Evolutionary conservation across 2,113 vertebrate genomes (phyloP), one percentile per base, ranked within the genome.

Genomic region (Dendropsophus ebraccatus): DNA sequence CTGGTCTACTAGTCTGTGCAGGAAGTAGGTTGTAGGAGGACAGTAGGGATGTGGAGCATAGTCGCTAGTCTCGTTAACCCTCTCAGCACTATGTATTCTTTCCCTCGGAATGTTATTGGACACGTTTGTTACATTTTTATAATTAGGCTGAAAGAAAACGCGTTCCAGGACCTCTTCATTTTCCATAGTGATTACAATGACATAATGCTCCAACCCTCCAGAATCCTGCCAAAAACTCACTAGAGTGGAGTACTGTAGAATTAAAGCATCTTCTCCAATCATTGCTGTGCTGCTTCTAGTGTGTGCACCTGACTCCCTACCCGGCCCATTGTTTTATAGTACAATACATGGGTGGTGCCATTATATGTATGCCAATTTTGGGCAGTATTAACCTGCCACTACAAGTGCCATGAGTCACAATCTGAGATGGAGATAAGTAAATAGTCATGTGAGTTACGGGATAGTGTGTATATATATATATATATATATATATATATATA

Each of bases 381-480:
- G 65, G 41, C 41, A 30, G 45, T 56, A 47, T n/a, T 60, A 56
- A 58, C 8, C 25, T 75, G 19, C 52, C 52, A 21, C 35, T 32
- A 10, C n/a, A 47, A 32, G 32, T 21, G 5, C 12, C 37, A 14
- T 60, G 45, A 76, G 12, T 84, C 30, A 76, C 65, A 28, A 41
- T 58, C 21, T 17, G 41, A 30, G 13, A n/a, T 47, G 82, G 70
- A 76, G 76, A 76, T 84, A 56, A 84, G 52, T 47, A 47, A 76
- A 62, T 76, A 12, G 5, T 62, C 5, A 72, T 12, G 12, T n/a
- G n/a, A n/a, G n/a, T 41, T 8, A 3, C 41, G 3, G 41, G 41
- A 8, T 41, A 41, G 41, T 41, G 41, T 3, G 41, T 41, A n/a
- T n/a, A n/a, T n/a, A n/a, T n/a, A n/a, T n/a, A n/a, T n/a, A n/a